Base-by-base conservation (phyloP, 2,113 vertebrate species). In the Forbesichthys papilliferus region DNA sequence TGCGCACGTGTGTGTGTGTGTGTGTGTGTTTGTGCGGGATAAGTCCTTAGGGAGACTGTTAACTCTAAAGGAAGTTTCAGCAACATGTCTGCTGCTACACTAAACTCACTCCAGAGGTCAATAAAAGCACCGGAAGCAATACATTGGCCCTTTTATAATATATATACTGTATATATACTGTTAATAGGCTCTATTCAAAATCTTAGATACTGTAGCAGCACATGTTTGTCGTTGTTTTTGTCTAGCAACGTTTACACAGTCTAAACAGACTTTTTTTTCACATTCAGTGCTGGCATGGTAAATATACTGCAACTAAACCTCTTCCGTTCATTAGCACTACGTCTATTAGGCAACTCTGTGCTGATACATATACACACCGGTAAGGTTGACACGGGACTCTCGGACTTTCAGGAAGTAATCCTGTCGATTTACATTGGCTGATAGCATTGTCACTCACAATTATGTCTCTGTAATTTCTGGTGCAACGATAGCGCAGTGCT, bases 11-110 rank as follows among this genome's bases (percentile, higher is more conserved):
- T 68, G 53, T 68, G 60, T 56, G 55, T 68, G 60, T 56, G 55
- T 36, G 57, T 59, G 11, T 36, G 27, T 59, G 33, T 36, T 11
- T 34, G 8, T 11, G 56, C 6, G 3, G 11, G 20, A 34, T 33
- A 12, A 27, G 11, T 48, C 52, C 64, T 18, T 20, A n/a, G 61
- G 56, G 62, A 68, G 70, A 60, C 74, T 0, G 11, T 9, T 52
- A 74, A 64, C 13, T 12, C 60, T 58, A 54, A 61, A 66, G 76
- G 83, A 87, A 61, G 61, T 72, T 65, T 80, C 48, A 54, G 72
- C 61, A 74, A 64, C 66, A 68, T 71, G 68, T 16, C 55, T 52
- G 63, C 76, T 66, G 82, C 77, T 85, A 48, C 75, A 58, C 36
- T 13, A 59, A 34, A 9, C 48, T 6, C 66, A 46, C 71, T 51